Conservation (phyloP, 1,140 invertebrate genomes). For the Sminthurinus signatus region DNA sequence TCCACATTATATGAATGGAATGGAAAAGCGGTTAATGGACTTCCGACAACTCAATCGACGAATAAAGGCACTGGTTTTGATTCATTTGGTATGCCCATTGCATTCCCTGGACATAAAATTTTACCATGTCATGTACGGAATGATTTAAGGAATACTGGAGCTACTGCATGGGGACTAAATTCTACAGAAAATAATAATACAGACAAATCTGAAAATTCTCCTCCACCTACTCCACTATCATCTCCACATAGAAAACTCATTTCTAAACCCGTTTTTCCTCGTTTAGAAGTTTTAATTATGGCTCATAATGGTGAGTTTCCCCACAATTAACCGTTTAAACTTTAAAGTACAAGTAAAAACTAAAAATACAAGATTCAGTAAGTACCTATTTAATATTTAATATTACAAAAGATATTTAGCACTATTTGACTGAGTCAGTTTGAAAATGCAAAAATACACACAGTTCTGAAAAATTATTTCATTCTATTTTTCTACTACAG, state of each 20-base stretch:
- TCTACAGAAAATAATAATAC: neutral
- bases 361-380: too few relatives aligned
- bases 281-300: conserved; percentile 31
- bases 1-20: conserved; percentile 4
- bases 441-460: neutral
- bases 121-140: conserved; percentile 4
- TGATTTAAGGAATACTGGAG: conserved; percentile 8
- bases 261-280: conserved; percentile 22
- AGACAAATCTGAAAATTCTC: neutral
- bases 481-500: conserved; percentile 8
- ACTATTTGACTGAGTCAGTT: too few relatives aligned
- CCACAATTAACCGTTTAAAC: too few relatives aligned
- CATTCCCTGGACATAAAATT: neutral
- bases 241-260: neutral
- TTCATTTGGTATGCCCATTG: conserved; percentile 7
- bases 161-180: conserved; percentile 1
- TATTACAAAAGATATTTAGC: too few relatives aligned
- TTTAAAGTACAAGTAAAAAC: too few relatives aligned
- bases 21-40: conserved; percentile 1
- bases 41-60: neutral
- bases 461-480: neutral
- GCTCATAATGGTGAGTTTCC: conserved; percentile 32
- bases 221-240: neutral
- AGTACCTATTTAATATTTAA: too few relatives aligned
- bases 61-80: conserved; percentile 16